A percentile compares a stretch with the other conserved stretches of the same genome.
These are phyloP conservation scores for Sebastes taczanowskii DNA, from an alignment of 2,797 vertebrate species.

Conservation along the genomic window DNA sequence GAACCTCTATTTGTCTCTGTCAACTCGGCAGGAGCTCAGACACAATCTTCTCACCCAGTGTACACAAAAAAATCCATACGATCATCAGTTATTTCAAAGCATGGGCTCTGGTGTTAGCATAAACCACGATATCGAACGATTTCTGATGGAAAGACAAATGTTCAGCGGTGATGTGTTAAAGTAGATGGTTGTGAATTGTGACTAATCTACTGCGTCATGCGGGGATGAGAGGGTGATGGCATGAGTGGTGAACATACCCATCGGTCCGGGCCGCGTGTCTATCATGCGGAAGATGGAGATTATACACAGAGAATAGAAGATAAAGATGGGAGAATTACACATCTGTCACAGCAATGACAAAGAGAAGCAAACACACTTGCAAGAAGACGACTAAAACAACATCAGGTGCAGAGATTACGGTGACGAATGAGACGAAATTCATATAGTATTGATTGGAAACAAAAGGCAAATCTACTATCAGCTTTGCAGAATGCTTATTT, in stretches of 20 bases:
- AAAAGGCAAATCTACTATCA: not conserved
- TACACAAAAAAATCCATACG: conserved; percentile 42
- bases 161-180: not conserved
- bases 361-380: conserved; percentile 38
- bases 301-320: conserved; percentile 68
- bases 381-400: conserved; percentile 35
- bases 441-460: not conserved
- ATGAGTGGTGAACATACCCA: conserved; percentile 83
- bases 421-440: conserved; percentile 15
- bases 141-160: conserved; percentile 11
- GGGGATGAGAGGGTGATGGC: conserved; percentile 39
- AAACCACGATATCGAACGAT: not conserved
- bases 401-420: conserved; percentile 24
- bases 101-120: conserved; percentile 11
- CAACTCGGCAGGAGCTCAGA: conserved; percentile 12
- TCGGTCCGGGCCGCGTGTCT: conserved; percentile 84
- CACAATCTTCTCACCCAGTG: conserved; percentile 25
- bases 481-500: not conserved
- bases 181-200: not conserved
- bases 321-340: conserved; percentile 68
- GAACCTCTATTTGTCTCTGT: conserved; percentile 50
- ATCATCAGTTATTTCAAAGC: conserved; percentile 39
- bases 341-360: conserved; percentile 41
- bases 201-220: conserved; percentile 46
- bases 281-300: conserved; percentile 78